Percentiles rank a stretch among this genome's conserved stretches.
These are phyloP conservation scores for Trichechus manatus DNA, from an alignment of 2,113 vertebrate genomes.

Conservation along the genomic window DNA sequence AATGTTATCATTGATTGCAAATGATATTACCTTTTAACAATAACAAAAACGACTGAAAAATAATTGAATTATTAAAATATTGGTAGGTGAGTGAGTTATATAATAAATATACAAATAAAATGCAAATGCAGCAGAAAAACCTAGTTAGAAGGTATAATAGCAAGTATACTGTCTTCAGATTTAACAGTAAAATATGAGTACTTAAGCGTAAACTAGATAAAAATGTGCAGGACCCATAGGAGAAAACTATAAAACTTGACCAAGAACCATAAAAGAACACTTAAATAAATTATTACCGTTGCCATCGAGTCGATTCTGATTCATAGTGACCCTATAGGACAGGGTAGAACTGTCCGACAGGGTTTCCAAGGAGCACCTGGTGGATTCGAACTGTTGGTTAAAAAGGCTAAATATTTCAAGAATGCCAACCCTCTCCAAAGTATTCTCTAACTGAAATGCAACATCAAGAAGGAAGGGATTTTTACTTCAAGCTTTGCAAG, in stretches of 20 bases:
- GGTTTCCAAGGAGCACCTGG: too few relatives aligned
- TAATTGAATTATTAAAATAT: slow-evolving; percentile 33
- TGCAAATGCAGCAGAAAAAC: slow-evolving; percentile 9
- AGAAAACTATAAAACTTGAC: slow-evolving; percentile 48
- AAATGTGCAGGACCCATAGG: neutral
- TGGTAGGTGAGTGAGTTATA: neutral
- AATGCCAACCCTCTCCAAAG: neutral
- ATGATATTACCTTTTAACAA: neutral
- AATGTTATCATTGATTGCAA: neutral
- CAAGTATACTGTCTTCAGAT: neutral
- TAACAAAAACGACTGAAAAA: neutral
- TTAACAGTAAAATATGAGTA: slow-evolving; percentile 49
- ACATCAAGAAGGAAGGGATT: neutral
- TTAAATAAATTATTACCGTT: neutral
- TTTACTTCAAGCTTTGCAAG: neutral
- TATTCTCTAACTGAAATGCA: slow-evolving; percentile 11
- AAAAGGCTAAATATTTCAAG: slow-evolving; percentile 35
- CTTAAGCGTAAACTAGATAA: neutral
- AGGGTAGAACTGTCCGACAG: too few relatives aligned
- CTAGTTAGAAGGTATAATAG: neutral
- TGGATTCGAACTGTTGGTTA: neutral
- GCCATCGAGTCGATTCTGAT: too few relatives aligned
- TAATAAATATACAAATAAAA: slow-evolving; percentile 41
- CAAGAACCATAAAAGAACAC: neutral
- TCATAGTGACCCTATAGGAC: too few relatives aligned